These are phyloP conservation scores for Tiaroga cobitis DNA, from an alignment of 2,797 vertebrate species.

Conservation along the genomic window DNA sequence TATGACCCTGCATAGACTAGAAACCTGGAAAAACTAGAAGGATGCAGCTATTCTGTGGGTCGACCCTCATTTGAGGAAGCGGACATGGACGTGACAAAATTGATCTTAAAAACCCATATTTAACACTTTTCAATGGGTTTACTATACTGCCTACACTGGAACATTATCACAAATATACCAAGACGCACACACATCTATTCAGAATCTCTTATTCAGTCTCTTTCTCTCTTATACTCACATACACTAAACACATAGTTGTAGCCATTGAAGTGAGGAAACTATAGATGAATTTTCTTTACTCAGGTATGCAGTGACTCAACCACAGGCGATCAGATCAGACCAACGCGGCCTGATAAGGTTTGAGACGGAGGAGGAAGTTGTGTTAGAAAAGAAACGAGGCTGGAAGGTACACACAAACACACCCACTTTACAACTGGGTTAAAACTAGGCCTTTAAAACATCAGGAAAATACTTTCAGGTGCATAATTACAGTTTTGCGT, in stretches of 20 bases:
- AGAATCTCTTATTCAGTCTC: conserved; percentile 16
- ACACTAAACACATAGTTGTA: conserved; percentile 46
- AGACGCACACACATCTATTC: conserved; percentile 45
- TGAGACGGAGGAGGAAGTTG: conserved; percentile 41
- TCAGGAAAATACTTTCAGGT: conserved; percentile 33
- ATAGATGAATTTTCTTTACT: conserved; percentile 51
- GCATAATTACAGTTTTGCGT: conserved; percentile 16
- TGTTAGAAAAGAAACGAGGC: conserved; percentile 29
- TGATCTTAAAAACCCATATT: conserved; percentile 48
- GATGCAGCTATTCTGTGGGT: conserved; percentile 41
- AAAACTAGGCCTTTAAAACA: conserved; percentile 5
- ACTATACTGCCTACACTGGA: conserved; percentile 64
- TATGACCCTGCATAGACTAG: conserved; percentile 19
- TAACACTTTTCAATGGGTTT: conserved; percentile 49
- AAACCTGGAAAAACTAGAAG: conserved; percentile 41
- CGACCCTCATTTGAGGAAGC: conserved; percentile 24
- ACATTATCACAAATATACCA: conserved; percentile 55
- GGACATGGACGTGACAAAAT: conserved; percentile 1
- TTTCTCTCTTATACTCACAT: conserved; percentile 17
- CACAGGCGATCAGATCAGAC: conserved; percentile 39
- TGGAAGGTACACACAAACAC: conserved; percentile 41
- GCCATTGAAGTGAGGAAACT: conserved; percentile 46
- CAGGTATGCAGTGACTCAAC: conserved; percentile 61
- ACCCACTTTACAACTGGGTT: conserved; percentile 11
- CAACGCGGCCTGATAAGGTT: conserved; percentile 48